Base-by-base conservation (phyloP, 1,140 invertebrate genomes). In the Drosophila eugracilis region DNA sequence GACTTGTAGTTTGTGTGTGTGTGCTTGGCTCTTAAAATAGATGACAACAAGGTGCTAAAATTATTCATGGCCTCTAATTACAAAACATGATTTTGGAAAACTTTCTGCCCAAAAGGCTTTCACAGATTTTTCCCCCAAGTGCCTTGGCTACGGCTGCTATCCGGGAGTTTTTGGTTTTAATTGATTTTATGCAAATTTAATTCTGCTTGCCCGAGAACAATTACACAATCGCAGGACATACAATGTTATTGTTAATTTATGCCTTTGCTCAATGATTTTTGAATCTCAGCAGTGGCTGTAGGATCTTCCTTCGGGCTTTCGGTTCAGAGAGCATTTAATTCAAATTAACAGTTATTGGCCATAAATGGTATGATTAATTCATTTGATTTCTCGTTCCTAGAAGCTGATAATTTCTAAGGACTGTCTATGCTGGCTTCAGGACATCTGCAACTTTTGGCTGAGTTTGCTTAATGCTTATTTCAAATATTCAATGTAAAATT, bases 1-100 rank as follows among this genome's bases (percentile, higher is more conserved):
- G 5, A n/a, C n/a, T n/a, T n/a, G n/a, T n/a, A n/a, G n/a, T n/a
- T n/a, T n/a, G n/a, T n/a, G n/a, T n/a, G 37, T 30, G 60, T 62
- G 47, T 81, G 50, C 75, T 59, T 88, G 53, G 74, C 21, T 62
- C 59, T 70, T 63, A 67, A 74, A 88, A 83, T 81, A 83, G 75
- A 67, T 88, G 69, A 86, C 58, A 86, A 88, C 78, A 83, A 86
- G 83, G 83, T 86, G 83, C 57, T 69, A 75, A 86, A 86, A 86
- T 88, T 86, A 86, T 86, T 86, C 83, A 86, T 86, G 44, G 84
- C 83, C 73, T 88, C 78, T 86, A 86, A 86, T 86, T 86, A 83
- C 60, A 66, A 77, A 88, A 88, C 83, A 83, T 88, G 83, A 83
- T 86, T 81, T 71, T 44, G 62, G 73, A 75, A 81, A 81, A 88